Evolutionary conservation across 2,797 vertebrate species (phyloP).

Genomic region (Paedocypris micromegethes): DNA sequence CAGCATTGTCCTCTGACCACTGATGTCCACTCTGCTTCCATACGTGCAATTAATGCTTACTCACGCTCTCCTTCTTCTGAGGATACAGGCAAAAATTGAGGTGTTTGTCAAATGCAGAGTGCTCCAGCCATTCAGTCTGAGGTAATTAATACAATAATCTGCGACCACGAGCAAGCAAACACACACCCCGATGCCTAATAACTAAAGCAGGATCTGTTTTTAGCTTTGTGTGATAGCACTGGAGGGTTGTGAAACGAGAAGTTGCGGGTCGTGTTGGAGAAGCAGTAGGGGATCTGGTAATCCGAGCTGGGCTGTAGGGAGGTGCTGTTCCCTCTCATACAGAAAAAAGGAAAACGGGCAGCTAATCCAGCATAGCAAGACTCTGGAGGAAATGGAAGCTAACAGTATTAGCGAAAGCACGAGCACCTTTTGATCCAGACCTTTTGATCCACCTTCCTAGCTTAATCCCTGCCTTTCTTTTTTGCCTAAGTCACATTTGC

Average conservation of each 20-base stretch:
- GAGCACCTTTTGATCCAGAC: constrained; percentile 58
- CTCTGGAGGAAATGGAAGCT: constrained; percentile 58
- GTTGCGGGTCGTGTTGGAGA: neutral
- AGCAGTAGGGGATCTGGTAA: constrained; percentile 32
- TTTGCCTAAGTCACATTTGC: constrained; percentile 17
- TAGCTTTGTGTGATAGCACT: neutral
- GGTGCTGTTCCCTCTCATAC: constrained; percentile 47
- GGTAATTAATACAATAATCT: constrained; percentile 15
- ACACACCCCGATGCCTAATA: neutral
- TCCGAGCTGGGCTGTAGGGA: constrained; percentile 37
- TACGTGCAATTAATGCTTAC: neutral
- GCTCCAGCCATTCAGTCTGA: neutral
- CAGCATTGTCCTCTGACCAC: too few relatives aligned
- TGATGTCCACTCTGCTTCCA: too few relatives aligned
- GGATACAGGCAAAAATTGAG: neutral
- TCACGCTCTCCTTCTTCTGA: neutral
- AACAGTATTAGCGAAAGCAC: constrained; percentile 57
- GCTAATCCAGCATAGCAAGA: constrained; percentile 61
- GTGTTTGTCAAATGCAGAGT: neutral
- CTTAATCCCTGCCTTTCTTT: constrained; percentile 44
- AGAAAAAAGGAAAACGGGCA: constrained; percentile 50
- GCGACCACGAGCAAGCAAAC: neutral
- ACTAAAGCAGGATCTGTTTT: constrained; percentile 2
- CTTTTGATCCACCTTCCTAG: too few relatives aligned
- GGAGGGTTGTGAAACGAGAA: constrained; percentile 2